phyloP scores from a whole-genome alignment of 2,888 invertebrate genomes.

The Pollenia griseotomentosa region DNA sequence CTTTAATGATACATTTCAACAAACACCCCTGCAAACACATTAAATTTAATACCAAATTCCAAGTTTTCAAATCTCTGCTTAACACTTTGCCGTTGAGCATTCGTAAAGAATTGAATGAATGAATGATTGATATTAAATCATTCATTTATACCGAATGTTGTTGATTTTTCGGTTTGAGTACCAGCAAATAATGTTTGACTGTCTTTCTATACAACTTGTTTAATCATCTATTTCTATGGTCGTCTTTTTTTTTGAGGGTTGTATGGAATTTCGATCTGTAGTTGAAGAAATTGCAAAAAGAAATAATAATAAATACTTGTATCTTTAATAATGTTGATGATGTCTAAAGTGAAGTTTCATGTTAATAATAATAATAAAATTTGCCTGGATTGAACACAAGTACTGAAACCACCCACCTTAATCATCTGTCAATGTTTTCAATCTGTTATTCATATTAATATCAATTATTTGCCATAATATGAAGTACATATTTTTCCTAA shows the following conservation, averaged over 20 bases:
- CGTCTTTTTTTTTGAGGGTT: conserved; percentile 33
- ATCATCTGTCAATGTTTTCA: conserved; percentile 6
- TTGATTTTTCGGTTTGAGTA: conserved; percentile 24
- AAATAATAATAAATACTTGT: conserved; percentile 12
- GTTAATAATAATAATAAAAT: conserved; percentile 14
- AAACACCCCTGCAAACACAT: conserved; percentile 19
- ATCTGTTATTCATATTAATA: conserved; percentile 39
- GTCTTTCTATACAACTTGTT: conserved; percentile 11
- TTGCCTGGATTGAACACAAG: neutral
- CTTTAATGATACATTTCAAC: conserved; percentile 30
- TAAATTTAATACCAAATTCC: conserved; percentile 38
- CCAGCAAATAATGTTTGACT: conserved; percentile 4
- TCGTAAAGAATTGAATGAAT: conserved; percentile 13
- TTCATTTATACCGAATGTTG: conserved; percentile 31
- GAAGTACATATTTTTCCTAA: neutral
- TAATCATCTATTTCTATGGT: conserved; percentile 27
- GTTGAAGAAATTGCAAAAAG: conserved; percentile 24
- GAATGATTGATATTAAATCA: conserved; percentile 50
- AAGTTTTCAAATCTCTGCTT: conserved; percentile 41
- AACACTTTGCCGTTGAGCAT: conserved; percentile 52
- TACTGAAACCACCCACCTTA: neutral
- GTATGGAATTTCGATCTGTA: neutral
- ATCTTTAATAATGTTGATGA: conserved; percentile 42
- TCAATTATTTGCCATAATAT: conserved; percentile 42
- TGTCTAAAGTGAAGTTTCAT: conserved; percentile 32